These are phyloP conservation scores for Glomeris maerens DNA, from an alignment of 1,140 invertebrate genomes.

Conservation along the genomic window DNA sequence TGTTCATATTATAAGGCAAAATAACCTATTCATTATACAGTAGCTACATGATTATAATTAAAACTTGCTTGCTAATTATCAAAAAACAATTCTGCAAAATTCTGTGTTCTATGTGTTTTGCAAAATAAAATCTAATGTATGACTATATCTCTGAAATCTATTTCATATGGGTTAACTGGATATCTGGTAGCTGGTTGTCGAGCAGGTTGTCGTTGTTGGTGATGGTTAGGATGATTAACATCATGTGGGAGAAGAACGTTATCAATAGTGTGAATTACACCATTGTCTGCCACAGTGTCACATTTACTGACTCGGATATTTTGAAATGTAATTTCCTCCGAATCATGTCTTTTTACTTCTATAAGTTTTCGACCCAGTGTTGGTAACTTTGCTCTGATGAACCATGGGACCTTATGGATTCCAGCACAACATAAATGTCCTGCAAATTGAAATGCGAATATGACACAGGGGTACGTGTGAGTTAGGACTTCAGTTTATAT, in stretches of 20 bases:
- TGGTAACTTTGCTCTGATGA: conserved; percentile 37
- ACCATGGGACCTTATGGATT: conserved; percentile 37
- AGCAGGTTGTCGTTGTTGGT: too few species aligned
- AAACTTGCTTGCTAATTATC: too few species aligned
- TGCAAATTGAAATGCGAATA: conserved; percentile 20
- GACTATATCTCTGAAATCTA: too few species aligned
- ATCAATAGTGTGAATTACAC: conserved; percentile 43
- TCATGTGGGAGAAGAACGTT: conserved; percentile 14
- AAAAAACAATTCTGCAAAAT: too few species aligned
- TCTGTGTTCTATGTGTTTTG: too few species aligned
- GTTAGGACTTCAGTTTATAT: not conserved
- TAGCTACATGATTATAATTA: too few species aligned
- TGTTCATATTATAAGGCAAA: too few species aligned
- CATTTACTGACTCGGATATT: conserved; percentile 39
- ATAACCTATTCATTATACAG: too few species aligned
- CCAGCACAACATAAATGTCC: conserved; percentile 46
- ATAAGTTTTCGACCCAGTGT: conserved; percentile 31
- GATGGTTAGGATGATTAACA: too few species aligned
- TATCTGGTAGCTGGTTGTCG: too few species aligned
- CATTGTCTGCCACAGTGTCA: conserved; percentile 42
- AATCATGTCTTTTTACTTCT: conserved; percentile 33
- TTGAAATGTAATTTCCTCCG: conserved; percentile 39
- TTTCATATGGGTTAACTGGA: too few species aligned
- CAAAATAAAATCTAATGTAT: too few species aligned
- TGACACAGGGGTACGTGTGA: not conserved